Evolutionary conservation across 2,888 invertebrate species (phyloP).

Genomic region (Phyllotreta striolata): DNA sequence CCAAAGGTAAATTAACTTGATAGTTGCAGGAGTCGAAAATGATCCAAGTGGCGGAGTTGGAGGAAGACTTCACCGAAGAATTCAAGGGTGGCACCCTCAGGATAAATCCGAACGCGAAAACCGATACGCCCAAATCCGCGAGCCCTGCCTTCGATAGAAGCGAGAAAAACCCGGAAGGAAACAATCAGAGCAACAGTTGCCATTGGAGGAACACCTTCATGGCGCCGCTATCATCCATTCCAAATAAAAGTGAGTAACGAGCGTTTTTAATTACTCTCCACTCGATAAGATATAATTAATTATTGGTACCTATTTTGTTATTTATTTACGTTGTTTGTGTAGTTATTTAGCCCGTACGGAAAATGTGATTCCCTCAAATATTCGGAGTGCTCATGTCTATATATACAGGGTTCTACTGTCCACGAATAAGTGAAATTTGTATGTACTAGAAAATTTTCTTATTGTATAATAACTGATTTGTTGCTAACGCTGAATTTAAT

Average conservation of each 20-base stretch:
- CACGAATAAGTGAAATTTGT: slow-evolving; percentile 47
- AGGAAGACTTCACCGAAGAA: slow-evolving; percentile 65
- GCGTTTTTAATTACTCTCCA: slow-evolving; percentile 26
- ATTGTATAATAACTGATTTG: slow-evolving; percentile 16
- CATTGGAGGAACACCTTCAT: slow-evolving; percentile 54
- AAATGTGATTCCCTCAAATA: slow-evolving; percentile 34
- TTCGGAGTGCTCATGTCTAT: slow-evolving; percentile 45
- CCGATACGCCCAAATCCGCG: slow-evolving; percentile 33
- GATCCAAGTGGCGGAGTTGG: slow-evolving; percentile 55
- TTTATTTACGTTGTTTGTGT: slow-evolving; percentile 23
- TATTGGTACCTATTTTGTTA: slow-evolving; percentile 29
- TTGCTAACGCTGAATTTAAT: slow-evolving; percentile 15
- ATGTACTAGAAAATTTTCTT: slow-evolving; percentile 28
- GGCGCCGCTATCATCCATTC: slow-evolving; percentile 56
- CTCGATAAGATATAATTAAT: slow-evolving; percentile 28
- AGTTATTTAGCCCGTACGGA: slow-evolving; percentile 29
- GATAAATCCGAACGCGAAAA: slow-evolving; percentile 48
- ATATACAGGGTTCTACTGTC: slow-evolving; percentile 51
- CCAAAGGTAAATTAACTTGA: slow-evolving; percentile 15
- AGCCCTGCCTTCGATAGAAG: slow-evolving; percentile 41
- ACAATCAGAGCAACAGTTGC: slow-evolving; percentile 46
- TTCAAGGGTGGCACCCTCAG: slow-evolving; percentile 65
- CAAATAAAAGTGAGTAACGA: slow-evolving; percentile 54
- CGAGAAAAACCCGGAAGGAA: slow-evolving; percentile 46
- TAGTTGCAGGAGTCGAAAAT: slow-evolving; percentile 32